These are phyloP conservation scores for Diachasmimorpha longicaudata DNA, from an alignment of 1,140 invertebrate species.

Conservation along the genomic window DNA sequence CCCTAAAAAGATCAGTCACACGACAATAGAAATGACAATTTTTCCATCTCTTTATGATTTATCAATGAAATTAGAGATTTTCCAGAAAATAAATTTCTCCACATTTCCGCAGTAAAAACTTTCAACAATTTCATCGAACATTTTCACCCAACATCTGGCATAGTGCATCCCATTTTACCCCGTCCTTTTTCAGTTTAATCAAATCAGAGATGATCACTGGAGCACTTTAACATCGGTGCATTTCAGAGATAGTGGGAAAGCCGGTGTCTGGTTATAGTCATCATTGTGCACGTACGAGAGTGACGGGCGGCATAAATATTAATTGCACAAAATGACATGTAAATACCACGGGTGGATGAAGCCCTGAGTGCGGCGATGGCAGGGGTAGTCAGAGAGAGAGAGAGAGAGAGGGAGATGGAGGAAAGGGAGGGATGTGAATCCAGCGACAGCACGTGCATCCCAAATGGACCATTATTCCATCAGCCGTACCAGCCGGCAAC, in stretches of 20 bases:
- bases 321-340: slow-evolving; percentile 9
- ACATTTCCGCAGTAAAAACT: no score
- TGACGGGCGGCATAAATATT: slow-evolving; percentile 7
- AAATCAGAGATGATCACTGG: slow-evolving; percentile 2
- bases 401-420: not conserved
- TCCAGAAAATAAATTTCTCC: no score
- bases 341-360: slow-evolving; percentile 15
- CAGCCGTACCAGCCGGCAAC: slow-evolving; percentile 1
- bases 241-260: not conserved
- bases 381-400: not conserved
- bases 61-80: no score
- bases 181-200: not conserved
- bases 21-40: no score
- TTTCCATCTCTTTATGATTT: no score
- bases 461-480: slow-evolving; percentile 10
- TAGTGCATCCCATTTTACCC: no score
- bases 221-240: not conserved
- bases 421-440: not conserved
- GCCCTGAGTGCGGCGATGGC: not conserved
- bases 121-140: no score
- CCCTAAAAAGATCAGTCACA: no score
- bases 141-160: no score
- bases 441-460: slow-evolving; percentile 3
- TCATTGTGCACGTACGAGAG: not conserved
- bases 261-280: not conserved